Percentiles rank a stretch among this genome's conserved stretches.
Evolutionary conservation across 1,140 invertebrate genomes (phyloP).

Genomic region (Augochlora pura): DNA sequence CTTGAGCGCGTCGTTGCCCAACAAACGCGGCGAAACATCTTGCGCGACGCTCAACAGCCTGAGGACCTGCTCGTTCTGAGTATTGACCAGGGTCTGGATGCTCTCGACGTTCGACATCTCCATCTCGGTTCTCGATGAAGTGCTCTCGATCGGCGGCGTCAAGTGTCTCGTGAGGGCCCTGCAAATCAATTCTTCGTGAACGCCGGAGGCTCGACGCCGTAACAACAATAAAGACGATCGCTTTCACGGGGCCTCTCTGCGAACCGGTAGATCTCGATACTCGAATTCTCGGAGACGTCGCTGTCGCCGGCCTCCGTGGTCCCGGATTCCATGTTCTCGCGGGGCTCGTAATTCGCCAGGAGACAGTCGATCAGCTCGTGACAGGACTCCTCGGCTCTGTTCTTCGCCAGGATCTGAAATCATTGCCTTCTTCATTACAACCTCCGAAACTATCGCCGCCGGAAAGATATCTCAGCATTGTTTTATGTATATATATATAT

Average conservation of each 20-base stretch:
- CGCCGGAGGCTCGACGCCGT: neutral
- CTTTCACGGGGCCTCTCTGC: neutral
- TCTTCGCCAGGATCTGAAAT: constrained; percentile 77
- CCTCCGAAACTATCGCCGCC: neutral
- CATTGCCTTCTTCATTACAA: neutral
- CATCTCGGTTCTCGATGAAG: constrained; percentile 36
- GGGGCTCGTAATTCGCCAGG: constrained; percentile 70
- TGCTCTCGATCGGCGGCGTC: constrained; percentile 57
- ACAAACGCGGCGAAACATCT: constrained; percentile 73
- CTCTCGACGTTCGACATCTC: constrained; percentile 69
- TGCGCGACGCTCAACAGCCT: constrained; percentile 73
- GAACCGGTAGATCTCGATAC: constrained; percentile 80
- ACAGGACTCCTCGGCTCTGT: constrained; percentile 79
- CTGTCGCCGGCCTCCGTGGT: constrained; percentile 63
- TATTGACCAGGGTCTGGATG: constrained; percentile 77
- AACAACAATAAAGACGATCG: neutral
- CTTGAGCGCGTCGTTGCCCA: constrained; percentile 75
- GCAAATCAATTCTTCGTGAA: constrained; percentile 24
- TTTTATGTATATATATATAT: no score
- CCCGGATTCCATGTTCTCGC: constrained; percentile 51
- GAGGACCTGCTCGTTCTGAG: constrained; percentile 76
- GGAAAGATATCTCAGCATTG: no score
- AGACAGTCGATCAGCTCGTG: constrained; percentile 80
- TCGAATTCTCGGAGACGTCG: constrained; percentile 80
- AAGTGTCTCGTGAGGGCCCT: constrained; percentile 70